Evolutionary conservation across 2,888 invertebrate species (phyloP).

Genomic region (Lobophora halterata): DNA sequence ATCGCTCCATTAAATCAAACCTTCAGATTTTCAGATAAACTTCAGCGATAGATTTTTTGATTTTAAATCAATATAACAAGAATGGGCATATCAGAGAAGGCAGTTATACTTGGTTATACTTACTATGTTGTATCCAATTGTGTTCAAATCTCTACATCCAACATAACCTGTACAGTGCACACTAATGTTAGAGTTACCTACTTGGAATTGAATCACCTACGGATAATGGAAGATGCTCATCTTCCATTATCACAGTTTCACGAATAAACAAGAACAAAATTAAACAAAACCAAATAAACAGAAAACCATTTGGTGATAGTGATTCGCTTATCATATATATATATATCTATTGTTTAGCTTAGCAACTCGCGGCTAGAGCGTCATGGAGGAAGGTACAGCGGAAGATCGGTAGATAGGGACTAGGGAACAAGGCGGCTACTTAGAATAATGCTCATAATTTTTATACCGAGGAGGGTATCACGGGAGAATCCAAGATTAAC

Average conservation of each 20-base stretch:
- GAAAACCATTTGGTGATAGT: conserved; percentile 16
- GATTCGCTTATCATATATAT: conserved; percentile 6
- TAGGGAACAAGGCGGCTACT: conserved; percentile 33
- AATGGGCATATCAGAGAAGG: too few relatives aligned
- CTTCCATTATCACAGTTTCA: conserved; percentile 2
- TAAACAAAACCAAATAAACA: conserved; percentile 18
- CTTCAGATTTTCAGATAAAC: conserved; percentile 8
- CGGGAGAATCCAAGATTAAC: conserved; percentile 71
- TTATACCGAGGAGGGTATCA: conserved; percentile 48
- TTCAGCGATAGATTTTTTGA: conserved; percentile 2
- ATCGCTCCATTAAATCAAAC: conserved; percentile 46
- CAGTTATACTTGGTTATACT: too few relatives aligned
- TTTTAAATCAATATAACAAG: too few relatives aligned
- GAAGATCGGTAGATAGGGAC: conserved; percentile 9
- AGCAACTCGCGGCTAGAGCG: too few relatives aligned
- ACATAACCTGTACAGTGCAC: too few relatives aligned
- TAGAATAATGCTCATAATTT: conserved; percentile 57
- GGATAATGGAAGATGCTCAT: too few relatives aligned
- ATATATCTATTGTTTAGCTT: conserved; percentile 1
- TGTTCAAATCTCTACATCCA: too few relatives aligned
- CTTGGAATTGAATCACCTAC: too few relatives aligned
- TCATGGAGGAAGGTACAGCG: conserved; percentile 2
- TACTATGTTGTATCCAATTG: too few relatives aligned
- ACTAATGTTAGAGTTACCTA: too few relatives aligned
- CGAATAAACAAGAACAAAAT: conserved; percentile 12